Base-by-base conservation (phyloP, 2,888 invertebrate genomes). In the Chymomyza procnemis region DNA sequence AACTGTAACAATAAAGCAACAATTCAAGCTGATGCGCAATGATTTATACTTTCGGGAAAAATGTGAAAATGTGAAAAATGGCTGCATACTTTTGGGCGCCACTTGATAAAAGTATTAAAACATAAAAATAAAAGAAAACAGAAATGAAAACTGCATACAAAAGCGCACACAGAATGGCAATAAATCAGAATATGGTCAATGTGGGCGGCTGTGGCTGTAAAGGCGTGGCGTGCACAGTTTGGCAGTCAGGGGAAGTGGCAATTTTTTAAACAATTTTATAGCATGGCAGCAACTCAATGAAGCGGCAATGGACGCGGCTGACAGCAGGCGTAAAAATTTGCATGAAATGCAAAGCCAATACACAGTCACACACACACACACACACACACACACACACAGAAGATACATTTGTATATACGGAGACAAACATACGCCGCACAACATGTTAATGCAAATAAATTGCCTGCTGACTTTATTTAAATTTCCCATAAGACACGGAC, bases 391-490 rank as follows among this genome's bases (percentile, higher is more conserved):
- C 0, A 54, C 14, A 18, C 5, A 66, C 18, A 56, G 19, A 57
- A n/a, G 22, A 16, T 50, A 26, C 9, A 64, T 61, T 76, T 21
- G 57, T 61, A 74, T 21, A 41, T 18, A 14, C 12, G 8, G 50
- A 66, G 56, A 80, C 57, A 69, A 64, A 79, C 41, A 80, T 69
- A 79, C 64, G 54, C 54, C 22, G 54, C 21, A 69, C 72, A 79
- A 70, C 75, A 81, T 80, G 82, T 84, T 87, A 83, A 83, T 87
- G 86, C 86, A 83, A 83, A 83, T 83, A 83, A 83, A 83, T 83
- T 84, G 86, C 85, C 88, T 84, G 80, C 85, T 76, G 80, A 87
- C 88, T 79, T 86, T 86, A 81, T 84, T 88, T 85, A 83, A 84
- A 84, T 84, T 84, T 84, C 83, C 86, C 83, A 85, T 75, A 83